phyloP scores from a whole-genome alignment of 2,888 invertebrate genomes.

The Tolmerus cingulatus region DNA sequence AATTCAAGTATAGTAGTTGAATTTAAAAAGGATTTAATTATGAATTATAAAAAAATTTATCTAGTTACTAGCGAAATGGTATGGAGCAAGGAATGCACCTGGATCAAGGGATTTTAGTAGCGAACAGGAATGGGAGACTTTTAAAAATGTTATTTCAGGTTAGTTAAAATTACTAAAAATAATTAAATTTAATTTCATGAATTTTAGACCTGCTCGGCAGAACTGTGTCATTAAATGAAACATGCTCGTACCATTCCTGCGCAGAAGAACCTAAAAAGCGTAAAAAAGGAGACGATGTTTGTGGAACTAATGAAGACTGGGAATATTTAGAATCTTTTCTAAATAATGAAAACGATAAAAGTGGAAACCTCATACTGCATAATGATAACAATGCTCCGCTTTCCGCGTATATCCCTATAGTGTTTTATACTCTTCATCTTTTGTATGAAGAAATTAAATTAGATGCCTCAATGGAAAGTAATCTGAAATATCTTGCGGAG shows the following conservation, averaged over 20 bases:
- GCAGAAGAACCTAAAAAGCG: slow-evolving; percentile 75
- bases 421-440: slow-evolving; percentile 84
- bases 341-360: slow-evolving; percentile 47
- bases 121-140: slow-evolving; percentile 82
- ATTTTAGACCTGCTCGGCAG: slow-evolving; percentile 57
- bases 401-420: slow-evolving; percentile 76
- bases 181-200: neutral
- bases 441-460: slow-evolving; percentile 92
- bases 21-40: neutral
- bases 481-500: slow-evolving; percentile 73
- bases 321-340: slow-evolving; percentile 67
- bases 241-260: slow-evolving; percentile 63
- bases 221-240: slow-evolving; percentile 53
- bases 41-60: neutral
- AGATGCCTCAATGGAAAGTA: slow-evolving; percentile 73
- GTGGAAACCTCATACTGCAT: slow-evolving; percentile 46
- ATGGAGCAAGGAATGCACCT: slow-evolving; percentile 85
- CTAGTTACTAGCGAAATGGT: slow-evolving; percentile 72
- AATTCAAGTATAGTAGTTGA: slow-evolving; percentile 66
- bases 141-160: slow-evolving; percentile 69
- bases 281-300: slow-evolving; percentile 71
- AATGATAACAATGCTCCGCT: slow-evolving; percentile 68
- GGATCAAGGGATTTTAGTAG: slow-evolving; percentile 80
- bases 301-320: slow-evolving; percentile 85
- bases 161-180: neutral